Percentiles rank a stretch among this genome's conserved stretches.
phyloP scores from a whole-genome alignment of 2,113 vertebrate genomes.

The Sinocyclocheilus rhinocerous region DNA sequence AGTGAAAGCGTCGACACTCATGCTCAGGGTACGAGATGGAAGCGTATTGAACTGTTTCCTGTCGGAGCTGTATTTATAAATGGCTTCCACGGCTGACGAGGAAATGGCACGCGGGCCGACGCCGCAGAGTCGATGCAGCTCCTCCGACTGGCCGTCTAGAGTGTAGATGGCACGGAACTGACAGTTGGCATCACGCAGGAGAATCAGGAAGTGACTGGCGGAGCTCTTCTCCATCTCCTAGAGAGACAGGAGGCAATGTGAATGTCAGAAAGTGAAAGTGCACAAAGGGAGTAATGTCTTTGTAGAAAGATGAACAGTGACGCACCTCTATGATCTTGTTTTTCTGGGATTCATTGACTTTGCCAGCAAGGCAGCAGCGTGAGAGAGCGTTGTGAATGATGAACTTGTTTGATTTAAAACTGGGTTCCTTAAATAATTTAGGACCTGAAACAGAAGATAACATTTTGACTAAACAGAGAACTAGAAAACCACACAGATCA shows the following conservation, averaged over 20 bases:
- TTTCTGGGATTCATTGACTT: slow-evolving; percentile 89
- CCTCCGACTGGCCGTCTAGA: slow-evolving; percentile 74
- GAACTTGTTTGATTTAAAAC: slow-evolving; percentile 93
- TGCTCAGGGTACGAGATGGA: slow-evolving; percentile 87
- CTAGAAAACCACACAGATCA: not conserved
- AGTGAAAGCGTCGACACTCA: slow-evolving; percentile 91
- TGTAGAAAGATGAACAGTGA: not conserved
- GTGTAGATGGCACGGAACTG: slow-evolving; percentile 90
- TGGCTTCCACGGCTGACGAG: slow-evolving; percentile 81
- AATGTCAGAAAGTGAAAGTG: not conserved
- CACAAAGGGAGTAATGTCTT: not conserved
- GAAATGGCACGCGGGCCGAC: slow-evolving; percentile 80
- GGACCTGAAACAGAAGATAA: slow-evolving; percentile 73
- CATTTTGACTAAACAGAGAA: not conserved
- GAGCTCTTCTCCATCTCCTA: slow-evolving; percentile 91
- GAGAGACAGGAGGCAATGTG: not conserved
- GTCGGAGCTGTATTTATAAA: slow-evolving; percentile 93
- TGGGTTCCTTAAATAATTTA: slow-evolving; percentile 90
- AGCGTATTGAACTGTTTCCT: slow-evolving; percentile 90
- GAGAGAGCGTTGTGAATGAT: slow-evolving; percentile 91
- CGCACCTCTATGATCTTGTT: slow-evolving; percentile 87
- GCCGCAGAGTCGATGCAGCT: slow-evolving; percentile 81
- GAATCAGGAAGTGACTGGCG: slow-evolving; percentile 90
- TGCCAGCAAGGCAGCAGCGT: slow-evolving; percentile 90
- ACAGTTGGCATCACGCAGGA: slow-evolving; percentile 87